Evolutionary conservation across 2,113 vertebrate species (phyloP), one percentile per base, ranked within the genome.

Genomic region (Fregata magnificens): DNA sequence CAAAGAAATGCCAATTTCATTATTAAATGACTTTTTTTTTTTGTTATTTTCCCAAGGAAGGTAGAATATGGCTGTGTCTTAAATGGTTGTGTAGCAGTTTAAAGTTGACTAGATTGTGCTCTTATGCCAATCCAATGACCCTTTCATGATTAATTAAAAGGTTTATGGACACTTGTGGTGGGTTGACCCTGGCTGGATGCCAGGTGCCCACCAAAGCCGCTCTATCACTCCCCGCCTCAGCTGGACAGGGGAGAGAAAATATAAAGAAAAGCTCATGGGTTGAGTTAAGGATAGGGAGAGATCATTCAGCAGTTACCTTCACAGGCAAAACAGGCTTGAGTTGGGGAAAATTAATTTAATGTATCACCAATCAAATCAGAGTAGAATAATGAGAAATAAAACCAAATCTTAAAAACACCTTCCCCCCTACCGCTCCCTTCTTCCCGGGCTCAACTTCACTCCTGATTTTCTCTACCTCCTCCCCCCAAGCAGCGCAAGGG

Each of bases 21-120:
- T 69, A 19, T 10, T 56, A 49, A 82, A 14, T 52, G 2, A 22
- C 4, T 44, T 6, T 18, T 13, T 13, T n/a, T 22, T 29, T 19
- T 4, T n/a, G 11, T 26, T 16, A 32, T 8, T 7, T 6, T 1
- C 0, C 10, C 3, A 32, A 5, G 21, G 31, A 74, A 25, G 13
- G 2, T 11, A 67, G 4, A 61, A 42, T 32, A 52, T 19, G 7
- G 0, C 19, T 56, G 16, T 55, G 5, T 34, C 29, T 52, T 70
- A 79, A 49, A 65, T 61, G 15, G 16, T n/a, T 74, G 9, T 38
- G 7, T 61, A 66, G 26, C 6, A 69, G 38, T 49, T 81, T 34
- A 24, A 58, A 63, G 11, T 52, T 40, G 16, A 86, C 50, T 45
- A 42, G 12, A 34, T 17, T 59, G 28, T 59, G 21, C 4, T 11